Evolutionary conservation across 2,888 invertebrate genomes (phyloP).

Genomic region (Macrophya alboannulata): DNA sequence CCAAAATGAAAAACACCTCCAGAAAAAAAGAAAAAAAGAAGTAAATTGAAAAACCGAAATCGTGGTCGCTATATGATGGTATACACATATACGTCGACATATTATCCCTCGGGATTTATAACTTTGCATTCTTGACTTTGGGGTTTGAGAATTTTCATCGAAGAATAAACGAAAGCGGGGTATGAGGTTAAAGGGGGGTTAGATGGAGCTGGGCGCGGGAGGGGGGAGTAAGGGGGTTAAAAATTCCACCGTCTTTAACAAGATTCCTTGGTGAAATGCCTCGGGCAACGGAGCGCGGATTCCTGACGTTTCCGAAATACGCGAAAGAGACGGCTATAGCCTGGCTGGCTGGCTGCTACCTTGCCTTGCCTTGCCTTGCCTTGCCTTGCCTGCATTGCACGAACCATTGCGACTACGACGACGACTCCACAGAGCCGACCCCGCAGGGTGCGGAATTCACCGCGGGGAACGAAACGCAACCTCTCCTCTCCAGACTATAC

Average conservation of each 20-base stretch:
- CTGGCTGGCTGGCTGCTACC: background rate
- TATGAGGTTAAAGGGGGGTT: background rate
- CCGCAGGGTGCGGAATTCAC: conserved; percentile 49
- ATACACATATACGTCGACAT: background rate
- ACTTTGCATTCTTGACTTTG: conserved; percentile 36
- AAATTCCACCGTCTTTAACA: conserved; percentile 55
- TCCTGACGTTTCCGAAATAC: conserved; percentile 55
- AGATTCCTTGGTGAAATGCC: conserved; percentile 56
- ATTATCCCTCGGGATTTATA: conserved; percentile 24
- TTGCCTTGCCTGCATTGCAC: conserved; percentile 3
- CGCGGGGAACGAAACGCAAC: conserved; percentile 51
- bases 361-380: background rate
- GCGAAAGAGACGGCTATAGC: conserved; percentile 25
- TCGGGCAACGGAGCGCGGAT: conserved; percentile 50
- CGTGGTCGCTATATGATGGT: background rate
- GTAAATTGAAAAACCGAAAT: background rate
- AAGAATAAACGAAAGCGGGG: conserved; percentile 39
- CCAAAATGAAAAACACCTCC: no score
- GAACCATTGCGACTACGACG: conserved; percentile 35
- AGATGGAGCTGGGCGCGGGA: no score
- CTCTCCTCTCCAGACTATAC: conserved; percentile 10
- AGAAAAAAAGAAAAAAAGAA: background rate
- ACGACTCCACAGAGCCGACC: background rate
- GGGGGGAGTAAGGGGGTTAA: conserved; percentile 7
- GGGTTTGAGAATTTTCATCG: conserved; percentile 38